Evolutionary conservation across 2,888 invertebrate genomes (phyloP).

Genomic region (Lydus trimaculatus): DNA sequence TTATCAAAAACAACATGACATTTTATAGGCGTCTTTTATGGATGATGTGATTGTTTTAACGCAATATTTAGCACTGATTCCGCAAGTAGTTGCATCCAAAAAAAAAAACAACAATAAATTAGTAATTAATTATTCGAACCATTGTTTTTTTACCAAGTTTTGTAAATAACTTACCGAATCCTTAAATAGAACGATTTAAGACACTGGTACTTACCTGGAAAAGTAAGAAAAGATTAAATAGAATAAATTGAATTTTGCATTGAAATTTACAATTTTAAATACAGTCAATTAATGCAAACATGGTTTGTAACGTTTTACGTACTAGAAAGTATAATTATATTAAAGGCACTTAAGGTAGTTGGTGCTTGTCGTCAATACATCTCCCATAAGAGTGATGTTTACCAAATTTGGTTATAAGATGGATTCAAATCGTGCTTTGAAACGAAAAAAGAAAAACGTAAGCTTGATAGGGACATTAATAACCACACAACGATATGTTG

Average conservation of each 20-base stretch:
- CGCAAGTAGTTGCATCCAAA: too few species aligned
- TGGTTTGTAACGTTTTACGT: background rate
- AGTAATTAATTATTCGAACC: background rate
- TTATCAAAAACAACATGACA: constrained; percentile 4
- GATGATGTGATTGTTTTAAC: background rate
- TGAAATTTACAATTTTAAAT: constrained; percentile 7
- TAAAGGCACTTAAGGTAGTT: constrained; percentile 2
- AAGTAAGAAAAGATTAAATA: constrained; percentile 8
- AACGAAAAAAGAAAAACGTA: background rate
- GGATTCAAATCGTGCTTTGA: constrained; percentile 17
- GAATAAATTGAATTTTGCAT: background rate
- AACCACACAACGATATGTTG: constrained; percentile 9
- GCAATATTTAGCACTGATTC: background rate
- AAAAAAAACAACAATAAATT: background rate
- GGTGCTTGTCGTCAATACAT: constrained; percentile 17
- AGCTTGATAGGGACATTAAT: constrained; percentile 23
- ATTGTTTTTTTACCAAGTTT: background rate
- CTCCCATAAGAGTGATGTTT: constrained; percentile 16
- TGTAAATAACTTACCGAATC: background rate
- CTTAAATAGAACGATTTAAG: background rate
- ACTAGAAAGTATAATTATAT: constrained; percentile 3
- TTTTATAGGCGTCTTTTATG: background rate
- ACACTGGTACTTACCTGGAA: constrained; percentile 26
- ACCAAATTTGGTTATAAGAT: constrained; percentile 19
- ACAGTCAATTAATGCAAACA: constrained; percentile 8